phyloP scores from a whole-genome alignment of 2,888 invertebrate genomes.

The Bimastos eiseni region DNA sequence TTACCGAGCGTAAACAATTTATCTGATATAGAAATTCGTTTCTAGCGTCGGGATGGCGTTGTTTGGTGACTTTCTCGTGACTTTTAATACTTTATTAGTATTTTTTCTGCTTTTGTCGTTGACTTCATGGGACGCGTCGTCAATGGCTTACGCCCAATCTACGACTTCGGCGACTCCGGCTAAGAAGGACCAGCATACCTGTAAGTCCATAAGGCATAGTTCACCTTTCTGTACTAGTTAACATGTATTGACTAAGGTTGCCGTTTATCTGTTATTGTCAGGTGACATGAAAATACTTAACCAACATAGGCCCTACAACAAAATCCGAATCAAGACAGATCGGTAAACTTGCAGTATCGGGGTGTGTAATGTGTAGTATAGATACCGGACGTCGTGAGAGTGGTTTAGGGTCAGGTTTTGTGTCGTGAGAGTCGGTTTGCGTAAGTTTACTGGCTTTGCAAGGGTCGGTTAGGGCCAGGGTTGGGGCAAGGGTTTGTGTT shows the following conservation, averaged over 20 bases:
- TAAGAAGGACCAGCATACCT: conserved; percentile 1
- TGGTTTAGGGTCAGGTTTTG: too few species aligned
- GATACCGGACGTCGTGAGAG: too few species aligned
- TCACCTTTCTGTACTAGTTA: not conserved
- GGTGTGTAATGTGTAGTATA: too few species aligned
- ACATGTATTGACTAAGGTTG: not conserved
- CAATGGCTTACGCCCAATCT: not conserved
- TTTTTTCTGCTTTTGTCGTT: not conserved
- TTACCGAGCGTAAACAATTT: not conserved
- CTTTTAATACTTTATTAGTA: not conserved
- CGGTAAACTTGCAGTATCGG: too few species aligned
- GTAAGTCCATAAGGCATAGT: not conserved
- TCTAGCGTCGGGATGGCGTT: not conserved
- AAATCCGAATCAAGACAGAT: not conserved
- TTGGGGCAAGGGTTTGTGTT: too few species aligned
- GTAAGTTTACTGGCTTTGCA: too few species aligned
- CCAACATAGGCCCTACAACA: not conserved
- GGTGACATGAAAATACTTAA: not conserved
- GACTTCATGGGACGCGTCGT: conserved; percentile 5
- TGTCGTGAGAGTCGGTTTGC: too few species aligned
- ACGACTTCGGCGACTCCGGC: not conserved
- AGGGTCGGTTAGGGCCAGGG: too few species aligned
- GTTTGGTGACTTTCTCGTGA: not conserved
- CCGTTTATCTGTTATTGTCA: not conserved
- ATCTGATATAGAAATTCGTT: not conserved